Evolutionary conservation across 2,113 vertebrate genomes (phyloP), one percentile per base, ranked within the genome.

Genomic region (Hiodon tergisus): DNA sequence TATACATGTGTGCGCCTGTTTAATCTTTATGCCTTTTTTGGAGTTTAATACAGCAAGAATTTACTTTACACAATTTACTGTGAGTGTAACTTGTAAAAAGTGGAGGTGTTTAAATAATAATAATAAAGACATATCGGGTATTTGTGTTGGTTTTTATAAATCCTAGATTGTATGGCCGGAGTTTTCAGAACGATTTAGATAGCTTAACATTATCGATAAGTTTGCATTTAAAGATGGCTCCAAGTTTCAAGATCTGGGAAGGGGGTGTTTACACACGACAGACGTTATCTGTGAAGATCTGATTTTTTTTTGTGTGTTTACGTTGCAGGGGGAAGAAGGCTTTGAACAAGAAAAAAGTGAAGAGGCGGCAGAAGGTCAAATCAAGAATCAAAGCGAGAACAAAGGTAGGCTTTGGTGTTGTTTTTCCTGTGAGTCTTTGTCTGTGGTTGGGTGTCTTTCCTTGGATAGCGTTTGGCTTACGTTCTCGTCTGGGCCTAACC

Each of bases 271-370:
- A 7, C 5, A 10, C 54, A 57, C 10, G 1, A 7, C 54, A 57
- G 54, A 16, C 16, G 61, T 17, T 63, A 11, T 5, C 8, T 4
- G 46, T 47, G 13, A 47, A 17, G 31, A 47, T 48, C 11, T 47
- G 46, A 47, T 46, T 31, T 31, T 31, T 31, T 31, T 31, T 31
- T 31, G 0, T 31, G 31, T 31, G 31, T 31, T 31, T 31, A 31
- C 31, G 31, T 89, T 94, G 85, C 87, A 98, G 96, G 86, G 95
- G 92, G 83, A 99, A 99, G 89, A 98, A 98, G 89, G 90, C 94
- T 83, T 93, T 98, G 88, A 98, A 92, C 89, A 99, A 99, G 92
- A 99, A 98, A 90, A 99, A 99, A 80, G 90, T 98, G 81, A 99
- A 98, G 92, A 92, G 96, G 81, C 94, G 98, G 85, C 96, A 98